These are phyloP conservation scores for Julus scanicus DNA, from an alignment of 2,888 invertebrate species.

Conservation along the genomic window DNA sequence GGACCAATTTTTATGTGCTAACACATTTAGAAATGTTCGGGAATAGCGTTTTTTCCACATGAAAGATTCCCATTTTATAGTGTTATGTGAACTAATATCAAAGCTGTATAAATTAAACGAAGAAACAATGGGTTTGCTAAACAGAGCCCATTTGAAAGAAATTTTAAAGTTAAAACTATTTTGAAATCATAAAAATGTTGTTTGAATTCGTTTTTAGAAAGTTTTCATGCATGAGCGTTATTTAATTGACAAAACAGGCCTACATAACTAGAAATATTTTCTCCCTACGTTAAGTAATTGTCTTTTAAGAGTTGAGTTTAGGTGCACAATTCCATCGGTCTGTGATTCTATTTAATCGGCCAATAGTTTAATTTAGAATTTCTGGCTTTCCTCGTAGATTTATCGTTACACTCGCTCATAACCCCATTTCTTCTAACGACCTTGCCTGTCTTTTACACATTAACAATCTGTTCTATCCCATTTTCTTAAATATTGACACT, in stretches of 20 bases:
- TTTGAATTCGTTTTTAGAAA: background rate
- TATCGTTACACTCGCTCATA: background rate
- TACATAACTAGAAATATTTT: background rate
- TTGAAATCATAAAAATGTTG: background rate
- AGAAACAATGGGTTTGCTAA: background rate
- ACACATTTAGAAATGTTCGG: background rate
- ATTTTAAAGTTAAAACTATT: background rate
- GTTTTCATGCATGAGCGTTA: too few relatives aligned
- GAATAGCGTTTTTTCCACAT: background rate
- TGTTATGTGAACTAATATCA: background rate
- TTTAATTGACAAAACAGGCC: background rate
- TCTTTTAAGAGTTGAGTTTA: background rate
- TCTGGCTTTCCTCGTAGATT: conserved; percentile 16
- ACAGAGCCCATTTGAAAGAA: background rate
- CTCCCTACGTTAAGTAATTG: background rate
- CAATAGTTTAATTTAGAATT: background rate
- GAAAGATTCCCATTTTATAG: background rate
- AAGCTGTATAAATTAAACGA: background rate
- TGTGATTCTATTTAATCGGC: conserved; percentile 30
- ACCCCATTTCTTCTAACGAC: background rate
- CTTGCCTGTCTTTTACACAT: background rate
- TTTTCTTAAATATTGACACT: conserved; percentile 8
- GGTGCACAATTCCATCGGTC: conserved; percentile 24
- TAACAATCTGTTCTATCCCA: background rate
- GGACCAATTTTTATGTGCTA: background rate